These are phyloP conservation scores for Beris chalybata DNA, from an alignment of 2,888 invertebrate genomes.

Conservation along the genomic window DNA sequence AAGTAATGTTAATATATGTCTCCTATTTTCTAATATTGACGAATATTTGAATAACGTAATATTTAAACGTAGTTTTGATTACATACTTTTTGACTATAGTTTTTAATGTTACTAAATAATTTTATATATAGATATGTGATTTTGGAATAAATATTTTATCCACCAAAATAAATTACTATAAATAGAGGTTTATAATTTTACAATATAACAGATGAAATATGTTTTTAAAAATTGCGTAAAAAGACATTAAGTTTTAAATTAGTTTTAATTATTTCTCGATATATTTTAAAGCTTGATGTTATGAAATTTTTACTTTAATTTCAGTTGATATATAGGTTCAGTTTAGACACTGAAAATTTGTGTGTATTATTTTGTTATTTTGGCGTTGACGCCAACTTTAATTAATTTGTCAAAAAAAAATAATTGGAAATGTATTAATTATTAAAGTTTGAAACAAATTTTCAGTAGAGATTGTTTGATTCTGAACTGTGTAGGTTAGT, in stretches of 20 bases:
- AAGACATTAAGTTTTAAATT: neutral
- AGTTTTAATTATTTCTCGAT: neutral
- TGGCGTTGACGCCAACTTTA: neutral
- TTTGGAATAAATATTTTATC: slow-evolving; percentile 31
- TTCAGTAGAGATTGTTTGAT: no score
- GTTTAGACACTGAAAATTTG: slow-evolving; percentile 36
- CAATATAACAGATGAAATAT: neutral
- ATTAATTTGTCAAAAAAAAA: no score
- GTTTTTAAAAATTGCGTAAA: no score
- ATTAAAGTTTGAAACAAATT: no score
- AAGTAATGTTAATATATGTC: no score
- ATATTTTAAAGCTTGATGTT: neutral
- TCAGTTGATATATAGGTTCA: slow-evolving; percentile 11
- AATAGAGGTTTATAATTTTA: neutral
- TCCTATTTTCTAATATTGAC: no score
- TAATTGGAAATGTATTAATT: no score
- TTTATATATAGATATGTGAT: slow-evolving; percentile 7
- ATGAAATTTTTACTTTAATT: slow-evolving; percentile 4
- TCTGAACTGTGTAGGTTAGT: no score
- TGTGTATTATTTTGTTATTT: neutral
- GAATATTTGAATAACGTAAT: no score
- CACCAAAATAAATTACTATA: slow-evolving; percentile 21
- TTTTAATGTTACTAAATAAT: neutral
- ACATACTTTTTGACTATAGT: no score
- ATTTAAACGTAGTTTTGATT: no score